phyloP scores from a whole-genome alignment of 1,140 invertebrate genomes.

The Luehdorfia chinensis region DNA sequence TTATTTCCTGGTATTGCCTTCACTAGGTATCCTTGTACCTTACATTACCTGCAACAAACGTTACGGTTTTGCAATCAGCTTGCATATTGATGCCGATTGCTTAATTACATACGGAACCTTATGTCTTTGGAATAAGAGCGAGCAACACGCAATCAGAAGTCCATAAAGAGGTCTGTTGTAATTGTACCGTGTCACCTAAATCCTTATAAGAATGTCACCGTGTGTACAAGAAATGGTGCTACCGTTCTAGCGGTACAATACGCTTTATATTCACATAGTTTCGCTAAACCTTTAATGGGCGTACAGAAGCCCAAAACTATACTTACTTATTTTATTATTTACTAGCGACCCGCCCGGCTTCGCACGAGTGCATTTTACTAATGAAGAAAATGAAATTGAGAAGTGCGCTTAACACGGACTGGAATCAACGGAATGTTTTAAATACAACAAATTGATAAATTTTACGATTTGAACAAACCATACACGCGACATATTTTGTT shows the following conservation, averaged over 20 bases:
- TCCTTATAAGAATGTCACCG: conserved; percentile 24
- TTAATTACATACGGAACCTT: conserved; percentile 2
- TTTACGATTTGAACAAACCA: no score
- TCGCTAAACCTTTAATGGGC: no score
- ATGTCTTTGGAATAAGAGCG: background rate
- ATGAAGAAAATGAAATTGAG: no score
- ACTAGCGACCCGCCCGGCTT: no score
- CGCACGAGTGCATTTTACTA: no score
- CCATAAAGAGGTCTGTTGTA: conserved; percentile 13
- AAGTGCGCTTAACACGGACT: no score
- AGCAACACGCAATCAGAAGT: background rate
- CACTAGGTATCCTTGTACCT: conserved; percentile 3
- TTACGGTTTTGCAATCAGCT: conserved; percentile 7
- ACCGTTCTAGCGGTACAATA: background rate
- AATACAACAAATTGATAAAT: no score
- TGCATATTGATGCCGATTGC: background rate
- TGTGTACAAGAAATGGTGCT: background rate
- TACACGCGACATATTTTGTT: no score
- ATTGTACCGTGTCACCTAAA: conserved; percentile 23
- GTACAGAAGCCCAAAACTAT: no score
- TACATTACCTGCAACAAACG: conserved; percentile 10
- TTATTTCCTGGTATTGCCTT: background rate
- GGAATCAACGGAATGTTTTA: no score
- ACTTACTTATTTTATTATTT: no score
- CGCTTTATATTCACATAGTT: background rate